Evolutionary conservation across 2,113 vertebrate species (phyloP), one percentile per base, ranked within the genome.

Genomic region (Toxotes jaculatrix): DNA sequence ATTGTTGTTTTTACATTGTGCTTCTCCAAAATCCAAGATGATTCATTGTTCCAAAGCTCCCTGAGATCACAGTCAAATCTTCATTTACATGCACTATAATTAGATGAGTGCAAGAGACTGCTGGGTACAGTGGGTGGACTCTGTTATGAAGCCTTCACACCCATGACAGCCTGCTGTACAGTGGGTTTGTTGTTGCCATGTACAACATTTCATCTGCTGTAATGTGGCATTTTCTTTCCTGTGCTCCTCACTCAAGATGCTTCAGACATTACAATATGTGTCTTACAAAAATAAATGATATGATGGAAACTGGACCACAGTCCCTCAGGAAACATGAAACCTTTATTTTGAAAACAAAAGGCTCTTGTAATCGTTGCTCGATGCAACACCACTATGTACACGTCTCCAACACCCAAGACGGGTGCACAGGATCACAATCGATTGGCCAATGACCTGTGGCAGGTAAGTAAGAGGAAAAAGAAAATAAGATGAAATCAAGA

Each of bases 1-100:
- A 62, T 51, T 57, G 65, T 12, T 67, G 21, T 79, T 83, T 68
- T 77, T 67, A n/a, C 49, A 64, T 69, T 1, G 27, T 53, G 56
- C 27, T 53, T 42, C 19, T 80, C 62, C 31, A 64, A 23, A 57
- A 66, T 66, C 68, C 7, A 31, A 61, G 38, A 38, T 87, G 82
- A 84, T 51, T 82, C 67, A 84, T 77, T 83, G 73, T 76, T 78
- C 43, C 21, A 78, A 71, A 71, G 62, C 42, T 80, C 45, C 19
- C 21, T n/a, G 10, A 71, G 71, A 82, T 81, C 65, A 64, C 40
- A 75, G 79, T 62, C 70, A 69, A 75, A 47, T 79, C 51, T 9
- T 14, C 38, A 63, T 81, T 82, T 67, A 70, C 69, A 80, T 68
- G 23, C 56, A 42, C 70, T 89, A 71, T 86, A 87, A 89, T 91